Conservation (phyloP, 2,888 invertebrate species). For the Psylliodes chrysocephalus region DNA sequence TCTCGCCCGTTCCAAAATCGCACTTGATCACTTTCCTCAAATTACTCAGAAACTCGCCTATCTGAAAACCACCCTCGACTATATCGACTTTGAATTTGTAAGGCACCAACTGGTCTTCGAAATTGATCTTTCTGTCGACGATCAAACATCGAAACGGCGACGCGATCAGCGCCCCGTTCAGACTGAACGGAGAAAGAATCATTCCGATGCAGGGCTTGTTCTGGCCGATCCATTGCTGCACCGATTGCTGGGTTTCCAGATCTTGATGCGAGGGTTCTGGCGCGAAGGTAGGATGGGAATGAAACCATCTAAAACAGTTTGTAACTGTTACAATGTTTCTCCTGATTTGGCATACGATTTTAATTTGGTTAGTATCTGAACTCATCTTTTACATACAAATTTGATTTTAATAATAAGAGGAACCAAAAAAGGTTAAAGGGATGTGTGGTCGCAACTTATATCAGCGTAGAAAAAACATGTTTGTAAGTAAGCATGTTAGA, state of each 20-base stretch:
- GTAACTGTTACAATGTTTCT: no score
- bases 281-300: slow-evolving; percentile 79
- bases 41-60: slow-evolving; percentile 61
- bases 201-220: slow-evolving; percentile 71
- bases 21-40: slow-evolving; percentile 58
- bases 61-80: slow-evolving; percentile 54
- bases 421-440: no score
- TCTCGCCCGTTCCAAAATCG: slow-evolving; percentile 56
- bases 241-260: slow-evolving; percentile 72
- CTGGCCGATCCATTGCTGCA: slow-evolving; percentile 69
- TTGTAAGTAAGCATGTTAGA: no score
- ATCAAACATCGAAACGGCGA: slow-evolving; percentile 69
- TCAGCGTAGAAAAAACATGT: no score
- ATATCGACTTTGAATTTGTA: slow-evolving; percentile 64
- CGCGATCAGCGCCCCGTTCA: slow-evolving; percentile 65
- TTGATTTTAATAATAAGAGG: no score
- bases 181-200: slow-evolving; percentile 74
- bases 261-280: slow-evolving; percentile 77
- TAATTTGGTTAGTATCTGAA: no score
- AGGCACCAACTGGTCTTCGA: slow-evolving; percentile 63
- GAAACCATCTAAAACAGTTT: slow-evolving; percentile 75
- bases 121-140: slow-evolving; percentile 62
- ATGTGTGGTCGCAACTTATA: no score
- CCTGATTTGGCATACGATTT: no score
- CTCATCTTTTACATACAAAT: no score